Evolutionary conservation across 2,113 vertebrate genomes (phyloP).

Genomic region (Bufo bufo): DNA sequence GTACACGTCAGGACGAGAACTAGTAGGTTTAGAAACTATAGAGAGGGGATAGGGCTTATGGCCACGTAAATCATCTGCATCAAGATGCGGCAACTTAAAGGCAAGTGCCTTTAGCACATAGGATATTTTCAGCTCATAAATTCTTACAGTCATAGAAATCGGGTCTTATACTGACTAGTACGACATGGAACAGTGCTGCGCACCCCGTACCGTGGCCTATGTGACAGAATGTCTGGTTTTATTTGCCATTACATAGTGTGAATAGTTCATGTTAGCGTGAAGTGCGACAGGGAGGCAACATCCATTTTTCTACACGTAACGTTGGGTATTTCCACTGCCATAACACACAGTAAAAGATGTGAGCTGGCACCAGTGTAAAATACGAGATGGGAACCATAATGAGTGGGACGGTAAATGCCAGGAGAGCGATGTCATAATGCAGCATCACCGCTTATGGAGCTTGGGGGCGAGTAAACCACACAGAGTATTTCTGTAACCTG

Average conservation of each 20-base stretch:
- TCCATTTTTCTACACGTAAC: background rate
- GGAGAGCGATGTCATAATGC: background rate
- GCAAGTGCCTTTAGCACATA: no score
- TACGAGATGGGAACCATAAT: background rate
- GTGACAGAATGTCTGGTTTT: background rate
- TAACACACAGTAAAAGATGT: background rate
- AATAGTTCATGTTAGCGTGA: no score
- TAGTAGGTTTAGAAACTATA: no score
- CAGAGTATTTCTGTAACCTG: background rate
- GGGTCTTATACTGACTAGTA: no score
- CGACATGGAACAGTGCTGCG: no score
- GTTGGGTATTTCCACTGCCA: no score
- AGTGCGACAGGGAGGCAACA: background rate
- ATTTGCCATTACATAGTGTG: background rate
- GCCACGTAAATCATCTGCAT: no score
- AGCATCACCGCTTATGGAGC: background rate
- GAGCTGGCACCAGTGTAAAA: background rate
- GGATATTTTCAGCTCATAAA: no score
- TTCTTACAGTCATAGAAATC: no score
- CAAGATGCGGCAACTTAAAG: no score
- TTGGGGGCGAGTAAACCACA: background rate
- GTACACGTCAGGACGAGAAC: no score
- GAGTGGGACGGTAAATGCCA: background rate
- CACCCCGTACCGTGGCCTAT: background rate
- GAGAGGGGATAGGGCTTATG: no score